A percentile compares a stretch with the other conserved stretches of the same genome.
Evolutionary conservation across 2,797 vertebrate species (phyloP).

Genomic region (Paratrypauchen microcephalus): DNA sequence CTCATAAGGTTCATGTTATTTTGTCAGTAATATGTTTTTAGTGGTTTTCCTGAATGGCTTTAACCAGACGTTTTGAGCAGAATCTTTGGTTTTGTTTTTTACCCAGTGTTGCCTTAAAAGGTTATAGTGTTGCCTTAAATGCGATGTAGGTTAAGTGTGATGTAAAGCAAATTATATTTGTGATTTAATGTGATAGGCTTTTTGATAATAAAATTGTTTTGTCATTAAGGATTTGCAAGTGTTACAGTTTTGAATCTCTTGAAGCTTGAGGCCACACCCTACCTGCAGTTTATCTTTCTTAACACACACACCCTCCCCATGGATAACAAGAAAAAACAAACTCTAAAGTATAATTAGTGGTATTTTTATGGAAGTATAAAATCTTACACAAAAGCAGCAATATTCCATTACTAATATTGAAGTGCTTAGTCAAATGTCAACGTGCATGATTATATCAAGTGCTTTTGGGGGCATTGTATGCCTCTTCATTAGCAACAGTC

Average conservation of each 20-base stretch:
- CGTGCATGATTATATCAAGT: background rate
- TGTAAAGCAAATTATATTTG: slow-evolving; percentile 19
- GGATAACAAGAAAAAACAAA: background rate
- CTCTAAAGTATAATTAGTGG: background rate
- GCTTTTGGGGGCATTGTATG: background rate
- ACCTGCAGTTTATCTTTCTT: background rate
- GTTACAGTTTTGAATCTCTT: background rate
- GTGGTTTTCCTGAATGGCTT: background rate
- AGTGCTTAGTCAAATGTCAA: slow-evolving; percentile 11
- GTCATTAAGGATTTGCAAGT: background rate
- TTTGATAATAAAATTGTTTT: background rate
- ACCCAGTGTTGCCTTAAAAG: background rate
- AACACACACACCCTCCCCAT: background rate
- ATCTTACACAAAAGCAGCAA: background rate
- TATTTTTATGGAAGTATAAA: background rate
- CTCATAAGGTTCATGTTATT: no score
- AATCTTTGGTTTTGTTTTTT: background rate
- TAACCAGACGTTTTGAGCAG: background rate
- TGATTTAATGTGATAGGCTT: background rate
- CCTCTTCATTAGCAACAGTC: background rate
- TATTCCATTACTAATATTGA: background rate
- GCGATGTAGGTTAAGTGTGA: slow-evolving; percentile 35
- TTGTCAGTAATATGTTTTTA: no score
- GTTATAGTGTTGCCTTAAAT: slow-evolving; percentile 8
- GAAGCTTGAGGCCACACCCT: background rate